Percentiles rank a stretch among this genome's conserved stretches.
Conservation (phyloP, 2,888 invertebrate genomes). For the Polydrusus cervinus region DNA sequence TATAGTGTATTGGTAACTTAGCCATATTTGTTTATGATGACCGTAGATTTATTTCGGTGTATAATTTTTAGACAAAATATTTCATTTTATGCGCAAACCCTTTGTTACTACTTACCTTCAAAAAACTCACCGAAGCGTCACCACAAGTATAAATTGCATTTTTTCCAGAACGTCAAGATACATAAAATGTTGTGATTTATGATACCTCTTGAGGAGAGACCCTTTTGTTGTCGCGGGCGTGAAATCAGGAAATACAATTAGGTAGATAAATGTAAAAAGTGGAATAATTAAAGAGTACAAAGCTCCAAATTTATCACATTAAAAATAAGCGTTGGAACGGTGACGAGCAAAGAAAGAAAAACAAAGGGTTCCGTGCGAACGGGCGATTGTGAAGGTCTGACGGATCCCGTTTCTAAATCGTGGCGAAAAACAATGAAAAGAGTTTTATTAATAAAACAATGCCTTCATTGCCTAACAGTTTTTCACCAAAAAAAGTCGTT, state of each 20-base stretch:
- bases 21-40: no score
- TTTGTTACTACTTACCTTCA: background rate
- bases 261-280: slow-evolving; percentile 72
- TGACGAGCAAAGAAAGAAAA: slow-evolving; percentile 71
- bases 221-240: slow-evolving; percentile 64
- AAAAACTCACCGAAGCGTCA: slow-evolving; percentile 61
- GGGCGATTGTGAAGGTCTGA: slow-evolving; percentile 70
- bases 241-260: slow-evolving; percentile 71
- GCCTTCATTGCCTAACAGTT: slow-evolving; percentile 40
- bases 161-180: slow-evolving; percentile 64
- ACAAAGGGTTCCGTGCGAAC: slow-evolving; percentile 68
- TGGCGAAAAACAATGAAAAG: slow-evolving; percentile 70
- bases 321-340: slow-evolving; percentile 71
- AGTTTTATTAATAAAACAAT: slow-evolving; percentile 69
- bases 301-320: slow-evolving; percentile 72
- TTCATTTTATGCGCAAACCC: no score
- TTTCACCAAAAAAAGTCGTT: slow-evolving; percentile 22
- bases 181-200: slow-evolving; percentile 70
- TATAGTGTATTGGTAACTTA: no score
- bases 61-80: background rate
- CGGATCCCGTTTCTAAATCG: slow-evolving; percentile 68
- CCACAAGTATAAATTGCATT: slow-evolving; percentile 64
- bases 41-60: no score
- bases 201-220: slow-evolving; percentile 67
- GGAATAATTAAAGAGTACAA: slow-evolving; percentile 72